Base-by-base conservation (phyloP, 2,113 vertebrate species). In the Tachycineta bicolor region DNA sequence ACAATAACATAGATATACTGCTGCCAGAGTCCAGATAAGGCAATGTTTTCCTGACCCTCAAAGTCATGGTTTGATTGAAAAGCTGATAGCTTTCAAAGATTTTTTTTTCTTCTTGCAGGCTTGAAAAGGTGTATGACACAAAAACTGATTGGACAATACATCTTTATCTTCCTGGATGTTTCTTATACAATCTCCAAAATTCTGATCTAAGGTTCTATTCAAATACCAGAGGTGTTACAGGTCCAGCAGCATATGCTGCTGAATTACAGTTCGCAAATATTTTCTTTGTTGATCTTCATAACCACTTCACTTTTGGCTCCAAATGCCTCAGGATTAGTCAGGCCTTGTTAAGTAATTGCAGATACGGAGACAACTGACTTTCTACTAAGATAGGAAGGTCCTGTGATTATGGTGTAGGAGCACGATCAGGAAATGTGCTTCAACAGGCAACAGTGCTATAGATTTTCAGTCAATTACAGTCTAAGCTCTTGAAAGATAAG, bases 401-500 rank as follows among this genome's bases (percentile, higher is more conserved):
- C 34, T 65, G 33, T 83, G n/a, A 41, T 83, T 74, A 62, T 13
- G 8, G 63, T 24, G 9, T 52, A 64, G 21, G 58, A 68, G 68
- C 0, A 1, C 23, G 50, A 90, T 46, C 60, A 74, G 26, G 68
- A 94, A 89, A 88, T 55, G 19, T 73, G n/a, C 55, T 89, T 89
- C 64, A 74, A 53, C 29, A 80, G 50, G 23, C 21, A 81, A 50
- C 33, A 81, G 11, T 16, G 60, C 17, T 94, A 95, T 83, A 84
- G 94, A 89, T 94, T 95, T 94, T 78, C 64, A 81, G 76, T 81
- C 76, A 87, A 73, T 85, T 93, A 85, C 52, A 52, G 28, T 12
- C 73, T 74, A 83, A 78, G 26, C 33, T 83, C 86, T 84, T 78
- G 37, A 90, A 86, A 94, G 89, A 92, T 87, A 87, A 94, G 62